phyloP scores from a whole-genome alignment of 2,113 vertebrate species.

The Hyperopisus bebe region DNA sequence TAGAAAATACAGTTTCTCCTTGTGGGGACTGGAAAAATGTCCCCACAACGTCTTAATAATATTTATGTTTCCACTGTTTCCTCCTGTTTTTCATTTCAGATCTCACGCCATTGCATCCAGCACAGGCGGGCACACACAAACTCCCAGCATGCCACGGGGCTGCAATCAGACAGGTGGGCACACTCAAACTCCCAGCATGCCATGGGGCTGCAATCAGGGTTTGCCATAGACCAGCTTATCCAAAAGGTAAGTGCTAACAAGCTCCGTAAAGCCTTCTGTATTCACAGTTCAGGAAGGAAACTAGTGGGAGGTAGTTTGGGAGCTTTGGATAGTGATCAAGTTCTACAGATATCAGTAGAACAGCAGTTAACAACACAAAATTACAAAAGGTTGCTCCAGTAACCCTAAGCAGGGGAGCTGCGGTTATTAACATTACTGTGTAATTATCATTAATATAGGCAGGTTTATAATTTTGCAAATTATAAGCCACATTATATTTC shows the following conservation, averaged over 20 bases:
- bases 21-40: not conserved
- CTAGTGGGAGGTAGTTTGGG: not conserved
- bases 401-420: not conserved
- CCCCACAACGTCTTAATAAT: not conserved
- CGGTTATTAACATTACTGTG: not conserved
- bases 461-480: not conserved
- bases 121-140: not conserved
- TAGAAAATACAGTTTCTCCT: not conserved
- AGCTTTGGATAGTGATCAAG: not conserved
- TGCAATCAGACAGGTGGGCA: not conserved
- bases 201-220: conserved; percentile 16
- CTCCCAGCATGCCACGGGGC: conserved; percentile 5
- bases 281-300: not conserved
- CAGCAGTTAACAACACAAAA: not conserved
- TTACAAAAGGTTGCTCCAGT: not conserved
- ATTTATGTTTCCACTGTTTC: no score
- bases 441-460: not conserved
- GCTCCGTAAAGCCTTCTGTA: not conserved
- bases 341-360: not conserved
- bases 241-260: conserved; percentile 54
- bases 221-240: conserved; percentile 56
- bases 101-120: not conserved
- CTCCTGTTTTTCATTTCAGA: not conserved
- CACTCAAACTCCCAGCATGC: conserved; percentile 15
- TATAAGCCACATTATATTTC: not conserved